Evolutionary conservation across 1,140 invertebrate genomes (phyloP).

Genomic region (Diplogasteroides magnus): DNA sequence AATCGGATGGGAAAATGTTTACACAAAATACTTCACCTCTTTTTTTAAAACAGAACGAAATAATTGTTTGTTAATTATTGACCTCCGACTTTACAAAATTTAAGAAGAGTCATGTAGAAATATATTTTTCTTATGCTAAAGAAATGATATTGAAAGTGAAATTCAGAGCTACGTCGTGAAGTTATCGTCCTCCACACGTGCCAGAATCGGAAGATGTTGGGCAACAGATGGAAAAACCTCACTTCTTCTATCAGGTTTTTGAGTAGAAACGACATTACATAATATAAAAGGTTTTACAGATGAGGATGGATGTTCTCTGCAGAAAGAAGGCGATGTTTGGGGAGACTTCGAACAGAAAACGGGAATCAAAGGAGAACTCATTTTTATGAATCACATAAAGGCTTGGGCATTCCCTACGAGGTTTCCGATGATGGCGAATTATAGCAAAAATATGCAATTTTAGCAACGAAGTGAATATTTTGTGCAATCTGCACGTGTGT

Average conservation of each 20-base stretch:
- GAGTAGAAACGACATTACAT: not conserved
- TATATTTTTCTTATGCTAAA: too few relatives aligned
- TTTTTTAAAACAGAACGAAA: too few relatives aligned
- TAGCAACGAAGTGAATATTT: conserved; percentile 41
- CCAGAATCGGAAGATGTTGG: not conserved
- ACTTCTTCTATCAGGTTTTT: not conserved
- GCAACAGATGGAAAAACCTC: not conserved
- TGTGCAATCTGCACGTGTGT: conserved; percentile 38
- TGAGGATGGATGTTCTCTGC: conserved; percentile 46
- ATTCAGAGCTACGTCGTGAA: not conserved
- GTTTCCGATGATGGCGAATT: conserved; percentile 20
- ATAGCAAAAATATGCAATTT: conserved; percentile 8
- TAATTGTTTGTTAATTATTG: too few relatives aligned
- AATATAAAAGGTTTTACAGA: conserved; percentile 48
- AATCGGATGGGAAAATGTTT: too few relatives aligned
- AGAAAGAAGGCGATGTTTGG: conserved; percentile 47
- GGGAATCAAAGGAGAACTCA: conserved; percentile 26
- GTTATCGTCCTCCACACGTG: not conserved
- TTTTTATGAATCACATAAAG: conserved; percentile 52
- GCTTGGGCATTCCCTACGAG: conserved; percentile 55
- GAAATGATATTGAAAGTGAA: too few relatives aligned
- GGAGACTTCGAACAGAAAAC: conserved; percentile 39
- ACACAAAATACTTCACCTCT: too few relatives aligned
- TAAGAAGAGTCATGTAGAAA: too few relatives aligned
- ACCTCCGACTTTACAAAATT: too few relatives aligned